Percentiles rank a stretch among this genome's conserved stretches.
Evolutionary conservation across 1,140 invertebrate genomes (phyloP).

Genomic region (Halictus rubicundus): DNA sequence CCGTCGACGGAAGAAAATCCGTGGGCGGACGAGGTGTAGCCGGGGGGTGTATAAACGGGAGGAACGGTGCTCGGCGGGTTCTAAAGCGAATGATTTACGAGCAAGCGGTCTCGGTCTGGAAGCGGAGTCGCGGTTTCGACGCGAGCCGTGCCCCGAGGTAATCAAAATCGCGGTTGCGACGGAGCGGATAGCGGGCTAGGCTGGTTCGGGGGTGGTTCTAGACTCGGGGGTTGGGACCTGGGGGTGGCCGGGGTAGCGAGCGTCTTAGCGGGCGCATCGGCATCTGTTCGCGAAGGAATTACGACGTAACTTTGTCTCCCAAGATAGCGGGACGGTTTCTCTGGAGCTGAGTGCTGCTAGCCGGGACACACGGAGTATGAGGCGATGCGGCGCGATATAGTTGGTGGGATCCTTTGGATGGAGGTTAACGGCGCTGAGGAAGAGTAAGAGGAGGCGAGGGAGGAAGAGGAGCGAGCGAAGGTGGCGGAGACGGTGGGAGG

Average conservation of each 20-base stretch:
- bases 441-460: constrained; percentile 43
- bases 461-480: constrained; percentile 14
- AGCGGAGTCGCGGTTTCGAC: background rate
- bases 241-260: constrained; percentile 20
- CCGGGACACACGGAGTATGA: constrained; percentile 41
- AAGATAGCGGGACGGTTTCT: constrained; percentile 76
- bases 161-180: constrained; percentile 49
- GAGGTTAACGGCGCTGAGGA: constrained; percentile 38
- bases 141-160: background rate
- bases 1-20: constrained; percentile 6
- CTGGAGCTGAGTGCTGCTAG: constrained; percentile 70
- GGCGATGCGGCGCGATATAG: constrained; percentile 57
- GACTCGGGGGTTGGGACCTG: background rate
- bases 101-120: background rate
- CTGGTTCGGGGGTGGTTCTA: no score
- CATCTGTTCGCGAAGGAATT: constrained; percentile 81
- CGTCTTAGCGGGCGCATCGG: constrained; percentile 76
- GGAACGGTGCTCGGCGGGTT: background rate
- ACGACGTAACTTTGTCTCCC: constrained; percentile 79
- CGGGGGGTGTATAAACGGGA: constrained; percentile 11
- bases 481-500: constrained; percentile 42
- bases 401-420: constrained; percentile 25
- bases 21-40: background rate
- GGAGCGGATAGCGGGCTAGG: background rate
- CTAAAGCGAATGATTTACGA: constrained; percentile 13